Percentiles rank a stretch among this genome's conserved stretches.
Conservation (phyloP, 2,113 vertebrate species). For the Laticauda colubrina region DNA sequence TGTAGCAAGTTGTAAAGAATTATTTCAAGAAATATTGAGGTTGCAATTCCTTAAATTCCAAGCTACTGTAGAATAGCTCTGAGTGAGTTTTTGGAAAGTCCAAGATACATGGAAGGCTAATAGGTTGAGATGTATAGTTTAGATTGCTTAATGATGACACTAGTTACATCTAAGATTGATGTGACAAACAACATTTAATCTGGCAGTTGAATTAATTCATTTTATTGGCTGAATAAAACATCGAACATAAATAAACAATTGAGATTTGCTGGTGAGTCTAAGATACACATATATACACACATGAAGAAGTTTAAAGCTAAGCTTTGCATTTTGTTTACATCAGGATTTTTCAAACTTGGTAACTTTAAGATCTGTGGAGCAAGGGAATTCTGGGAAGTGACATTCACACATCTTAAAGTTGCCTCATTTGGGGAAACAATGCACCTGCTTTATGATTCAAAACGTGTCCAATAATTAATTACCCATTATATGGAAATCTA, state of each 20-base stretch:
- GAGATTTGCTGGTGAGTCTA: not conserved
- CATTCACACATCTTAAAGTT: not conserved
- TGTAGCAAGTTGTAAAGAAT: not conserved
- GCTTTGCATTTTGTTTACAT: not conserved
- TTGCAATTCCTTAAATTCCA: not conserved
- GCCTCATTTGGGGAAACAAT: not conserved
- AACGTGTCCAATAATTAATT: not conserved
- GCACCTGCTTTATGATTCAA: not conserved
- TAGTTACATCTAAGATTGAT: not conserved
- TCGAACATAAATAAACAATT: not conserved
- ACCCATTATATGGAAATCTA: not conserved
- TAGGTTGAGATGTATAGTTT: not conserved
- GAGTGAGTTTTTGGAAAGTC: not conserved
- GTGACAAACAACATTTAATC: not conserved
- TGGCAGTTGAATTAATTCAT: not conserved
- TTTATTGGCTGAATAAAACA: not conserved
- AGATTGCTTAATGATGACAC: not conserved
- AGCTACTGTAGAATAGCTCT: not conserved
- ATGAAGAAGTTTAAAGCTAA: not conserved
- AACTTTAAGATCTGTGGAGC: not conserved
- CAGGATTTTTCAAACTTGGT: not conserved
- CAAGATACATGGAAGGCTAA: not conserved
- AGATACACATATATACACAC: not conserved
- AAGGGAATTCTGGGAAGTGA: not conserved
- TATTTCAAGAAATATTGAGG: not conserved